Evolutionary conservation across 2,888 invertebrate genomes (phyloP).

Genomic region (Agonum fuliginosum): DNA sequence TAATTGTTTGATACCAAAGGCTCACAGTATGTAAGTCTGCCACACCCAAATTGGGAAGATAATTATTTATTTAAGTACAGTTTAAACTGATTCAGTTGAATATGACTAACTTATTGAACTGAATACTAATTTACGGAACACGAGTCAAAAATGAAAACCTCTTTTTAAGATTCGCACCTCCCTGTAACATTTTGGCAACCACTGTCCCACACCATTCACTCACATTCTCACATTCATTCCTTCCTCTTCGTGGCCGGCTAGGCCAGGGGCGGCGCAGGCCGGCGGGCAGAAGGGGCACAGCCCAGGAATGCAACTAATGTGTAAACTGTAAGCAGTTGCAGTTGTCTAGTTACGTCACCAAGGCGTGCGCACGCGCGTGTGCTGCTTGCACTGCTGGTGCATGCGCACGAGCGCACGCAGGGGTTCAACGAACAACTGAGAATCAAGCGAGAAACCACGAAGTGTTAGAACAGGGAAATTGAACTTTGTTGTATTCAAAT

Average conservation of each 20-base stretch:
- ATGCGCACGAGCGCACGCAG: background rate
- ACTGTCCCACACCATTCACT: background rate
- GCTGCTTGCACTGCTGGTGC: too few species aligned
- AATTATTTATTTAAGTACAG: too few species aligned
- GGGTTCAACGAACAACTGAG: conserved; percentile 22
- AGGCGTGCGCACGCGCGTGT: background rate
- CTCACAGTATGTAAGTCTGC: too few species aligned
- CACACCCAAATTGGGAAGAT: too few species aligned
- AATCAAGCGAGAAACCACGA: conserved; percentile 6
- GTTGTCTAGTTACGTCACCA: conserved; percentile 35
- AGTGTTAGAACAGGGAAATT: too few species aligned
- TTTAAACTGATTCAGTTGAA: too few species aligned
- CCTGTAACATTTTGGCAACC: background rate
- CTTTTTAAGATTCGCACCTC: background rate
- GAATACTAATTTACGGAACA: too few species aligned
- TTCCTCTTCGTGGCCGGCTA: background rate
- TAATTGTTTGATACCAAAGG: too few species aligned
- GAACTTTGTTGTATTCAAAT: too few species aligned
- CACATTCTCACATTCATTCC: background rate
- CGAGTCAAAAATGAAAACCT: too few species aligned
- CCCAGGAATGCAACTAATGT: conserved; percentile 37
- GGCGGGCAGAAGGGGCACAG: background rate
- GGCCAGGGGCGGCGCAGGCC: background rate
- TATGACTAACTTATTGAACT: too few species aligned
- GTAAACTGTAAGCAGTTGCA: conserved; percentile 35